Percentiles rank a stretch among this genome's conserved stretches.
phyloP scores from a whole-genome alignment of 2,888 invertebrate species.

The Chrysolina americana region DNA sequence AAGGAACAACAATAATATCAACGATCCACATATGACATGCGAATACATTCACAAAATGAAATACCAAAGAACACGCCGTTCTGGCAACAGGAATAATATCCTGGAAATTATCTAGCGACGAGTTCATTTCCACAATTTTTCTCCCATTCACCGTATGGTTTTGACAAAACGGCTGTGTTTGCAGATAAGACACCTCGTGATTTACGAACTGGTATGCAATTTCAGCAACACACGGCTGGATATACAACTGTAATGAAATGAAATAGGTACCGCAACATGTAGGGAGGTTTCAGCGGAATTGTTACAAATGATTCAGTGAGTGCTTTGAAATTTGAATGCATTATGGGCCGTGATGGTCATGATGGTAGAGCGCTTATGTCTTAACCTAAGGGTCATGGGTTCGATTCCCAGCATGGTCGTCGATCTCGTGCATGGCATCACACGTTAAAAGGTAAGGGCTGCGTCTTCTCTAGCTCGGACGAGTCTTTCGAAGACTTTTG shows the following conservation, averaged over 20 bases:
- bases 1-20: background rate
- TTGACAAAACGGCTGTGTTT: background rate
- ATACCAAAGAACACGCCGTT: background rate
- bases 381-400: too few relatives aligned
- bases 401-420: too few relatives aligned
- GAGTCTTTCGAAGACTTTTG: too few relatives aligned
- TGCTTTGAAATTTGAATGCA: background rate
- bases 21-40: conserved; percentile 21
- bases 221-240: background rate
- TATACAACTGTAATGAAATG: background rate
- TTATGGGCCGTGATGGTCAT: too few relatives aligned
- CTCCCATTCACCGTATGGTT: background rate
- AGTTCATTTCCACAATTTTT: conserved; percentile 19
- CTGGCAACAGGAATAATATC: background rate
- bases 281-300: background rate
- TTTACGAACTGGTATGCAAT: conserved; percentile 5
- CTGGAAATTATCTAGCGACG: conserved; percentile 11
- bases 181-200: background rate
- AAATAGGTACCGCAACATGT: background rate
- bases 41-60: conserved; percentile 21
- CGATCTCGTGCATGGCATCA: too few relatives aligned
- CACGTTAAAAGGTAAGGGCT: too few relatives aligned
- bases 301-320: too few relatives aligned
- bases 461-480: too few relatives aligned
- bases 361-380: too few relatives aligned